Evolutionary conservation across 2,113 vertebrate genomes (phyloP).

Genomic region (Shinisaurus crocodilurus): DNA sequence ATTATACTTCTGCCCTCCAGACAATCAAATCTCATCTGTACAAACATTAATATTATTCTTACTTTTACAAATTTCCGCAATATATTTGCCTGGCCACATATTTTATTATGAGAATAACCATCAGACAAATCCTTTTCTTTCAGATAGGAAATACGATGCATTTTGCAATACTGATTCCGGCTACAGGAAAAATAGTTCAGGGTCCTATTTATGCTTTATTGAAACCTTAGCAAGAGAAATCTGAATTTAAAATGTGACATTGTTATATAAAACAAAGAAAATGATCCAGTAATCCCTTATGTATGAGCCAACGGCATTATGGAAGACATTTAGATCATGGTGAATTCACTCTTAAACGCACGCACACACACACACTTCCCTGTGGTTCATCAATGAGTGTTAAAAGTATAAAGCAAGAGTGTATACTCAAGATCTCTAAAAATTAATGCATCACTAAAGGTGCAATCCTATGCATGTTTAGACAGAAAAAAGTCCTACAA

Average conservation of each 20-base stretch:
- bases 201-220: conserved; percentile 40
- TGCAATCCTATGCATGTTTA: too few species aligned
- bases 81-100: conserved; percentile 19
- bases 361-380: conserved; percentile 7
- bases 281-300: conserved; percentile 30
- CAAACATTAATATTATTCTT: conserved; percentile 47
- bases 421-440: background rate
- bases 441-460: background rate
- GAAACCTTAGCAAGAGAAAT: conserved; percentile 27
- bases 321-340: background rate
- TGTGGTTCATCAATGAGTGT: background rate
- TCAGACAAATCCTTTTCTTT: conserved; percentile 54
- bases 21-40: conserved; percentile 54
- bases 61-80: conserved; percentile 48
- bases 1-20: conserved; percentile 4
- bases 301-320: conserved; percentile 38
- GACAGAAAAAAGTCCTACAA: too few species aligned
- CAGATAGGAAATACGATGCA: conserved; percentile 43
- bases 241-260: conserved; percentile 6
- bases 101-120: conserved; percentile 62
- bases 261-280: conserved; percentile 29
- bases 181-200: conserved; percentile 16
- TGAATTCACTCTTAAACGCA: background rate
- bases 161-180: conserved; percentile 62
- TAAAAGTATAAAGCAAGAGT: background rate